Evolutionary conservation across 2,113 vertebrate genomes (phyloP), one percentile per base, ranked within the genome.

Genomic region (Cettia cetti): DNA sequence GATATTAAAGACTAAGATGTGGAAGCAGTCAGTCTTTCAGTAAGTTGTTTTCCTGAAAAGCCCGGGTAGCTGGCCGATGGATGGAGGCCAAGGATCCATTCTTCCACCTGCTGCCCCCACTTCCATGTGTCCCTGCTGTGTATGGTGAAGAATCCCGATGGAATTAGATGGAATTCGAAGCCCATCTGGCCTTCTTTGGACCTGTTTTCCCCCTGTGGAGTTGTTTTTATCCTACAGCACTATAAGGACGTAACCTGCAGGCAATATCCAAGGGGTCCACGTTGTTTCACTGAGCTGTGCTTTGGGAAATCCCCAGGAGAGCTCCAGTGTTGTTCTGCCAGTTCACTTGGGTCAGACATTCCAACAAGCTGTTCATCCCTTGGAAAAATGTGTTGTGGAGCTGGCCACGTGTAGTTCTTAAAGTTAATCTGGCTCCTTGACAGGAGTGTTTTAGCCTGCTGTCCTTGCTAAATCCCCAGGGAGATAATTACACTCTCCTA

Each of bases 141-240:
- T 22, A 2, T 59, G 31, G 10, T 30, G 37, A 56, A 8, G 20
- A 60, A 42, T 42, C 13, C 13, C 1, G 0, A 49, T 0, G 1
- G 28, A 64, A 47, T 54, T 14, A 54, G n/a, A 54, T 28, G 28
- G 27, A 44, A 53, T 45, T 27, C 31, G 27, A n/a, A 28, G 28
- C 8, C 12, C 27, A 6, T 15, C 18, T 76, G 30, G 39, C 63
- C 18, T 76, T 42, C 42, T 57, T 37, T 75, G 1, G 0, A 7
- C 18, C 15, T 40, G 6, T n/a, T 20, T 52, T 77, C 7, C 42
- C 17, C 7, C 22, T 1, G 4, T 24, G 9, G 4, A 69, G 22
- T n/a, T 11, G 13, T 27, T 69, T 83, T 77, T 37, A 35, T 86
- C 52, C 15, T 33, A 7, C 4, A 74, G 59, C 26, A 70, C 49